Evolutionary conservation across 2,888 invertebrate genomes (phyloP), one percentile per base, ranked within the genome.

Genomic region (Spisula solida): DNA sequence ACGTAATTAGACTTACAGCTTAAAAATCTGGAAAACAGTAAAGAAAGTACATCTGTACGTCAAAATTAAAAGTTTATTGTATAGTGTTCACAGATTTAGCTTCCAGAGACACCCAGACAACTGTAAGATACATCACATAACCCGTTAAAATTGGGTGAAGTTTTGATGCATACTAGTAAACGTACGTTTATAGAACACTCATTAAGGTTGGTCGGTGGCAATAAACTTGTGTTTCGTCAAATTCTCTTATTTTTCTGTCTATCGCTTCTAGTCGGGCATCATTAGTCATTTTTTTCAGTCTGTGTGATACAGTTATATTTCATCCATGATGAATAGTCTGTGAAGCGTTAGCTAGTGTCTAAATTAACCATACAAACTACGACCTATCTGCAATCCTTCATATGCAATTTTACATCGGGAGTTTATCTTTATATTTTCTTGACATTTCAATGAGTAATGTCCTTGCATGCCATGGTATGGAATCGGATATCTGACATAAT

Each of bases 311-410:
- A 34, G 75, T 34, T 0, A 75, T 31, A 31, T 31, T 34, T 75
- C 75, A 75, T 31, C 34, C 14, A 6, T 34, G 75, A 75, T 75
- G 70, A 75, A 83, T 83, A n/a, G 51, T 48, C 29, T 75, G 29
- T 51, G 66, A 75, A 75, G 83, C 66, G 48, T 83, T 48, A 31
- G 83, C 29, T 29, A 70, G 41, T 70, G 47, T 47, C 83, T 83
- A 75, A 83, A 83, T 83, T 83, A 75, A 25, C 83, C 34, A 18
- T 29, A 29, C 20, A 75, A 70, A 75, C 83, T 75, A 10, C 75
- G 70, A 83, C 83, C 83, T 75, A 12, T 48, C 18, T 31, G 75
- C 31, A 83, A 83, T 83, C 75, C 18, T 48, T 83, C 83, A 75
- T 83, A 51, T 31, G 75, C 31, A 75, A 75, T 31, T 75, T 25